Evolutionary conservation across 1,140 invertebrate genomes (phyloP).

Genomic region (Anastrepha ludens): DNA sequence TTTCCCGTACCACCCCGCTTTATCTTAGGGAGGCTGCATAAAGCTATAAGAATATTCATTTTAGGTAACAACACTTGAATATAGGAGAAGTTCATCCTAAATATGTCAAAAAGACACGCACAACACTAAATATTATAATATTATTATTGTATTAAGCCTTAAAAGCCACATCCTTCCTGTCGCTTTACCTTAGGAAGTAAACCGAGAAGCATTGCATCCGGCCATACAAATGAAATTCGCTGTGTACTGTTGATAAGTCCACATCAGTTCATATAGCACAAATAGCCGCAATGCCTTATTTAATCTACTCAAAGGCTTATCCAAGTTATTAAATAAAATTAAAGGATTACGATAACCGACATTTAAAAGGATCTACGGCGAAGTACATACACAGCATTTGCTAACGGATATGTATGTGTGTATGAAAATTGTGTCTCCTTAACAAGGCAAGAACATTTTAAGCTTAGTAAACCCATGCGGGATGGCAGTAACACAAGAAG

Average conservation of each 20-base stretch:
- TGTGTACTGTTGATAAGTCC: background rate
- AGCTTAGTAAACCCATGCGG: slow-evolving; percentile 4
- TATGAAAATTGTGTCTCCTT: background rate
- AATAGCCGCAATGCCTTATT: background rate
- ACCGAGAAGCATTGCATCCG: background rate
- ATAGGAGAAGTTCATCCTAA: too few species aligned
- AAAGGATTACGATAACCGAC: slow-evolving; percentile 43
- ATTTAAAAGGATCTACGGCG: background rate
- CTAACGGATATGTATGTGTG: background rate
- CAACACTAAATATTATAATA: too few species aligned
- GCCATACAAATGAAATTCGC: background rate
- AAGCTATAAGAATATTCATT: too few species aligned
- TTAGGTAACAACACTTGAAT: too few species aligned
- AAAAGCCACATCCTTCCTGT: too few species aligned
- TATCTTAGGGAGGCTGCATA: too few species aligned
- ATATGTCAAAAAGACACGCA: too few species aligned
- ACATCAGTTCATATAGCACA: background rate
- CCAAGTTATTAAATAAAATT: slow-evolving; percentile 41
- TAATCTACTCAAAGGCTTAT: slow-evolving; percentile 44
- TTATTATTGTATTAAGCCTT: too few species aligned
- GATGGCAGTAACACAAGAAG: slow-evolving; percentile 4
- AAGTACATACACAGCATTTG: background rate
- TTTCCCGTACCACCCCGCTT: too few species aligned
- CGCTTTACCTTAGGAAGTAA: too few species aligned
- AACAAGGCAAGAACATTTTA: background rate